Base-by-base conservation (phyloP, 2,797 vertebrate genomes). In the Rhynchonycteris naso region DNA sequence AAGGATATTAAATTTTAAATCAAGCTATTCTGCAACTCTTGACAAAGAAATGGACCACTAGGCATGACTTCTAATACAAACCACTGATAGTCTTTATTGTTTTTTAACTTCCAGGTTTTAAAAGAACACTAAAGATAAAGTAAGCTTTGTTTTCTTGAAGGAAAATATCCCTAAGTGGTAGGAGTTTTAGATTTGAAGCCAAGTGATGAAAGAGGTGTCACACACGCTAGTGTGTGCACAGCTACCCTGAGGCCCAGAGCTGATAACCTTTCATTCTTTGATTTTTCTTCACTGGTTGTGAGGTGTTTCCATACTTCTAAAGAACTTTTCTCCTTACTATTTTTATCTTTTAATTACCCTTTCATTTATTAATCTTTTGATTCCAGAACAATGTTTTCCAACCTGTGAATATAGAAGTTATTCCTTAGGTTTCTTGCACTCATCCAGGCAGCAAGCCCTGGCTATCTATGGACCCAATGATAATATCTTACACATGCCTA, bases 321-420 rank as follows among this genome's bases (percentile, higher is more conserved):
- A 43, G 33, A 59, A 59, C 26, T 75, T 69, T 92, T 59, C 28
- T 63, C 80, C 58, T 80, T 58, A 52, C 54, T 61, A 1, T 61
- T 58, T 52, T 93, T 81, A 58, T 86, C 61, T 38, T 75, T 95
- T 43, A 16, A 72, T 94, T 88, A 47, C 72, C n/a, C 26, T 89
- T 90, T 87, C 66, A 79, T 81, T 63, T 81, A 68, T 66, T 33
- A 52, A 69, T 88, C n/a, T 68, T 75, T 91, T 92, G 58, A 80
- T 61, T 92, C 38, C 63, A 82, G 26, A 94, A 61, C 74, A 93
- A 43, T 47, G 22, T 52, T 95, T 91, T 90, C 69, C 89, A 92
- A 33, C 38, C 28, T 38, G 5, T 54, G 28, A 75, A 9, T 1
- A 1, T 54, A 72, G 28, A 71, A 84, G 8, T n/a, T 86, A 58